Conservation (phyloP, 2,888 invertebrate genomes). For the Luperina nickerlii region DNA sequence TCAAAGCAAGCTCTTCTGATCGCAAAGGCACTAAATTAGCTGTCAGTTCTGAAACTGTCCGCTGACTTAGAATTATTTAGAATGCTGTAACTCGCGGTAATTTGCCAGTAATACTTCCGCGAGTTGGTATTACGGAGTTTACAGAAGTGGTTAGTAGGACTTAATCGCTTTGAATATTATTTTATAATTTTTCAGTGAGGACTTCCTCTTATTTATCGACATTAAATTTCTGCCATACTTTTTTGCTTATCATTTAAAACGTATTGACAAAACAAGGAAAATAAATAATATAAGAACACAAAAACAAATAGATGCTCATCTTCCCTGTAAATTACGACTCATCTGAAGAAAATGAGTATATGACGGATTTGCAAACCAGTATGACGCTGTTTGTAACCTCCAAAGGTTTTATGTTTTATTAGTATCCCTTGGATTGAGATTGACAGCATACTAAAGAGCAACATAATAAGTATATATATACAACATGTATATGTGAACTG, state of each 20-base stretch:
- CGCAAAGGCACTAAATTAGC: slow-evolving; percentile 82
- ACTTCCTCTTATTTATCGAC: not conserved
- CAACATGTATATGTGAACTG: not conserved
- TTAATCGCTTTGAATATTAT: slow-evolving; percentile 24
- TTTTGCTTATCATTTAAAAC: not conserved
- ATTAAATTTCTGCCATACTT: not conserved
- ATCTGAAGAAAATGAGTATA: slow-evolving; percentile 26
- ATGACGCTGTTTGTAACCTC: not conserved
- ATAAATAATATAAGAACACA: not conserved
- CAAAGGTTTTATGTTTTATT: slow-evolving; percentile 22
- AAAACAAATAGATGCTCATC: not conserved
- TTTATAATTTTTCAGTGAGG: not conserved
- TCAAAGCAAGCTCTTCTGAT: slow-evolving; percentile 81
- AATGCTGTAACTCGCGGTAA: slow-evolving; percentile 54
- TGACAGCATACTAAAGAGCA: not conserved
- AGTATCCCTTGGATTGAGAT: not conserved
- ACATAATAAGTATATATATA: not conserved
- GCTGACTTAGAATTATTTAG: slow-evolving; percentile 65
- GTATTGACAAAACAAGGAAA: not conserved
- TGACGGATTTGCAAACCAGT: slow-evolving; percentile 37
- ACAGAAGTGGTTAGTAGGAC: slow-evolving; percentile 22
- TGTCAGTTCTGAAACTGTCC: slow-evolving; percentile 72
- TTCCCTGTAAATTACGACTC: slow-evolving; percentile 19
- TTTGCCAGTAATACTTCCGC: slow-evolving; percentile 43
- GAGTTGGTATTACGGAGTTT: slow-evolving; percentile 42